Percentiles rank a stretch among this genome's conserved stretches.
phyloP scores from a whole-genome alignment of 2,888 invertebrate species.

The Macrophya alboannulata region DNA sequence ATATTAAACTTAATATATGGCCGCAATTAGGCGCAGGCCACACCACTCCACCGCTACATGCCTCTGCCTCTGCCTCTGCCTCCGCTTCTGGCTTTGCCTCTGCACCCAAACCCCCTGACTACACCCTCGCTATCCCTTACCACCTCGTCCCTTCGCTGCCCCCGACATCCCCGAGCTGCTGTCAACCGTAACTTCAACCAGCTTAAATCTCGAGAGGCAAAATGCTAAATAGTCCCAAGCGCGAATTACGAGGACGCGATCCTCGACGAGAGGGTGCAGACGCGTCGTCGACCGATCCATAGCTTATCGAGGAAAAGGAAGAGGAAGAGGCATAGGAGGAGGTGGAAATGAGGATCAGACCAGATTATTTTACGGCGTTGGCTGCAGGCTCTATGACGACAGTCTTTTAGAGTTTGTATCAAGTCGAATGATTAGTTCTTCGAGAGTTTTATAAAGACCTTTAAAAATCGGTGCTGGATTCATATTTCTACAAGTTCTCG shows the following conservation, averaged over 20 bases:
- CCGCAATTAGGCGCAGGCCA: constrained; percentile 77
- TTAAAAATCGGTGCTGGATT: not conserved
- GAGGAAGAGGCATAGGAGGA: constrained; percentile 63
- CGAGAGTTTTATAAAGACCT: not conserved
- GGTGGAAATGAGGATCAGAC: constrained; percentile 56
- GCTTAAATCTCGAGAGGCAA: constrained; percentile 62
- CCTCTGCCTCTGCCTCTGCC: constrained; percentile 22
- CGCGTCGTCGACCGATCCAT: constrained; percentile 34
- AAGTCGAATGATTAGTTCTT: not conserved
- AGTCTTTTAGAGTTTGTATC: not conserved
- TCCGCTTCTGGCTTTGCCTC: constrained; percentile 37
- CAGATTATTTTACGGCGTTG: constrained; percentile 50
- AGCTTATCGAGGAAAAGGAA: constrained; percentile 55
- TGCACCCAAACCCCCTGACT: constrained; percentile 14
- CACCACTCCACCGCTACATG: constrained; percentile 56
- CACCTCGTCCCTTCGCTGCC: constrained; percentile 47
- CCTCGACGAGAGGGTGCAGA: constrained; percentile 34
- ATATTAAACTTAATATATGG: constrained; percentile 78
- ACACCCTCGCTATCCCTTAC: constrained; percentile 53
- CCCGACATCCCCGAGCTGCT: constrained; percentile 58
- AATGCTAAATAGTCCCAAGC: constrained; percentile 63
- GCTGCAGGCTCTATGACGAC: not conserved
- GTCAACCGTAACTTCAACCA: constrained; percentile 65
- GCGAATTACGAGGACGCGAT: constrained; percentile 38
- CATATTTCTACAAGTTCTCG: not conserved